phyloP scores from a whole-genome alignment of 2,888 invertebrate genomes.

The Lochmaea capreae region DNA sequence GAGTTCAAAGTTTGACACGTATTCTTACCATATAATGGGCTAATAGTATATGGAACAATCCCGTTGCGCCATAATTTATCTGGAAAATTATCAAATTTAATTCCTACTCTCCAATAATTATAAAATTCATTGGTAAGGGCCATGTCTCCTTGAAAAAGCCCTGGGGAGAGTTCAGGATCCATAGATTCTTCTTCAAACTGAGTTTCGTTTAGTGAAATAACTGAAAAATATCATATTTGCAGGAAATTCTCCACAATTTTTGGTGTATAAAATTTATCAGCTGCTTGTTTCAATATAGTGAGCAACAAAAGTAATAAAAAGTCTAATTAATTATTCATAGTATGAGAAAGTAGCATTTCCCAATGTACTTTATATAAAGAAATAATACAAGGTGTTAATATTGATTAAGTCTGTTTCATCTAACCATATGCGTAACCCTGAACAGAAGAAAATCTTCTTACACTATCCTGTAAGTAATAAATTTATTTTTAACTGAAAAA shows the following conservation, averaged over 20 bases:
- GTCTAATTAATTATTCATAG: too few relatives aligned
- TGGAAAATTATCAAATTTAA: conserved; percentile 75
- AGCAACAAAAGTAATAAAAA: too few relatives aligned
- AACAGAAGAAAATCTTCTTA: neutral
- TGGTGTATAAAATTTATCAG: neutral
- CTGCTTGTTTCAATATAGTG: too few relatives aligned
- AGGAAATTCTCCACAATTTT: too few relatives aligned
- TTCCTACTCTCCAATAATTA: conserved; percentile 72
- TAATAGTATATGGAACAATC: conserved; percentile 75
- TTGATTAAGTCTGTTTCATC: too few relatives aligned
- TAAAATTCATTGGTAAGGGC: conserved; percentile 73
- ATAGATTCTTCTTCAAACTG: conserved; percentile 57
- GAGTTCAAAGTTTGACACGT: neutral
- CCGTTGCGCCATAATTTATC: conserved; percentile 74
- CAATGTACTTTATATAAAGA: too few relatives aligned
- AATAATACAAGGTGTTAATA: too few relatives aligned
- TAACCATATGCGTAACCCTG: too few relatives aligned
- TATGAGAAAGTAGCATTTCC: too few relatives aligned
- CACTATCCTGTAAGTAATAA: neutral
- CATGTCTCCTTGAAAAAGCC: conserved; percentile 77
- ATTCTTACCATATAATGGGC: conserved; percentile 70
- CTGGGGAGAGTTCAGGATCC: conserved; percentile 76
- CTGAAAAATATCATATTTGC: conserved; percentile 25
- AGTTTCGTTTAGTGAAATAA: conserved; percentile 44
- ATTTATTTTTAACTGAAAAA: neutral